A percentile compares a stretch with the other conserved stretches of the same genome.
Evolutionary conservation across 2,113 vertebrate species (phyloP).

Genomic region (Sylvia atricapilla): DNA sequence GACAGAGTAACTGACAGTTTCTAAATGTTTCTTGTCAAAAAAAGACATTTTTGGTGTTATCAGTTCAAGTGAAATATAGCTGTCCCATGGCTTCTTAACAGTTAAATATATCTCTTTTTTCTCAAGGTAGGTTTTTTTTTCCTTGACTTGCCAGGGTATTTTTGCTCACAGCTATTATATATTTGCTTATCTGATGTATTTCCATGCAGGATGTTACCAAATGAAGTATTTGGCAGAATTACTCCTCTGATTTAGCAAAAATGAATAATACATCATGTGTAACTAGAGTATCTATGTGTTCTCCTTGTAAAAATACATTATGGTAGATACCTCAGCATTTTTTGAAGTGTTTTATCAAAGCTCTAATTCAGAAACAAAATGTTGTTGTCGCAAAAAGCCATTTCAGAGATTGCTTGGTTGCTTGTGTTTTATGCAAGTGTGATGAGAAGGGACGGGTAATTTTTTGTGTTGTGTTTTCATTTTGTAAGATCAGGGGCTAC

Average conservation of each 20-base stretch:
- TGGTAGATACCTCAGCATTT: background rate
- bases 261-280: background rate
- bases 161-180: background rate
- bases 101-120: background rate
- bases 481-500: background rate
- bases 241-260: background rate
- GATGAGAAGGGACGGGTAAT: background rate
- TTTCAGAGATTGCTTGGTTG: background rate
- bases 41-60: background rate
- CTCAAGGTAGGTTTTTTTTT: background rate
- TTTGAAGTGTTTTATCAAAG: background rate
- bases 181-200: background rate
- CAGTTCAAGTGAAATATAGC: conserved; percentile 16
- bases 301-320: background rate
- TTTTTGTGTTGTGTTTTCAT: background rate
- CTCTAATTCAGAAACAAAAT: background rate
- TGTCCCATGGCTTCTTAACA: conserved; percentile 1
- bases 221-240: background rate
- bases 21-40: conserved; percentile 27
- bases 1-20: background rate
- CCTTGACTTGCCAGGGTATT: background rate
- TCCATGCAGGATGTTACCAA: background rate
- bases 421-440: background rate
- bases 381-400: background rate
- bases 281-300: background rate